Base-by-base conservation (phyloP, 2,888 invertebrate species). In the Eledona agricola region DNA sequence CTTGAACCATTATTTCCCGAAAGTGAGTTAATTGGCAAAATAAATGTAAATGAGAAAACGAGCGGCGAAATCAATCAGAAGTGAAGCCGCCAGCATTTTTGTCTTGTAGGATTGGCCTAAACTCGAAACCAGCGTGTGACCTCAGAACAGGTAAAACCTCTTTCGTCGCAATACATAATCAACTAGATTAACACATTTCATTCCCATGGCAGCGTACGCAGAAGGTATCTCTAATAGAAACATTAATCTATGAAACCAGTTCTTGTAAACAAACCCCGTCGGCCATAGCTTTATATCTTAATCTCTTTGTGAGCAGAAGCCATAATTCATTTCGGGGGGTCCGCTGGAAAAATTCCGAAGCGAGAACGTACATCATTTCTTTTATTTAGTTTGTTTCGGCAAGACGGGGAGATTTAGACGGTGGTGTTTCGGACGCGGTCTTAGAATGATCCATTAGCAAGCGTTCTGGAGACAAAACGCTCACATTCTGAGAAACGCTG, bases 261-360 rank as follows among this genome's bases (percentile, higher is more conserved):
- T 52, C 52, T 49, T 26, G 50, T 51, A 55, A 55, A 55, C 55
- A 55, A 55, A 52, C 47, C 35, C 28, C 50, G 47, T 45, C 47
- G 58, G 59, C 57, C 64, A 65, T 63, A 56, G 58, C 60, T 59
- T 60, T 57, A 65, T 62, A 63, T 65, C 64, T 65, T 60, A 60
- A 65, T 66, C 59, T 61, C 57, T 64, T 62, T 65, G 64, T 63
- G 51, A 45, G 57, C 52, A 9, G 42, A 50, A 47, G 46, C 40
- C 57, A 61, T 66, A 59, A 61, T 55, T 66, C 66, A 64, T 66
- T 64, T 63, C 55, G 38, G 55, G 61, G 62, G 62, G 61, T 56
- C 57, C 34, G 29, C 43, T 45, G 40, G 51, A 45, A 43, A 59
- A 56, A 56, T 59, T 55, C 59, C 57, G 51, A 29, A 40, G 15